Evolutionary conservation across 2,797 vertebrate species (phyloP).

Genomic region (Danionella dracula): DNA sequence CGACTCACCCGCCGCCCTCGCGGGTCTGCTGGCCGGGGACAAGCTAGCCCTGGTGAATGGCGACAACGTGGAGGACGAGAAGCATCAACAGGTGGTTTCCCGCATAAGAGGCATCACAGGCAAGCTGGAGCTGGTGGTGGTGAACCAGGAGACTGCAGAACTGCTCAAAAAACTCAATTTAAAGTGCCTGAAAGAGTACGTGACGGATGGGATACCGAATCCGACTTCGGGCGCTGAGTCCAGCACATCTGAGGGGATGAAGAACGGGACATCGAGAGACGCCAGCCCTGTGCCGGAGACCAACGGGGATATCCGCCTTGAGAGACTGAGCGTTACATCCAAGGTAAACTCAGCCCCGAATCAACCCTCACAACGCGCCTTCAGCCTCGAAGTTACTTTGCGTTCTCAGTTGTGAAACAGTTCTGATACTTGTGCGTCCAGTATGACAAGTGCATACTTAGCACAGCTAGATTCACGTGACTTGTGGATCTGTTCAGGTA

Average conservation of each 20-base stretch:
- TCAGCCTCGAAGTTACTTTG: too few relatives aligned
- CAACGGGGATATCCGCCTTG: slow-evolving; percentile 59
- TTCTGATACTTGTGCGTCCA: too few relatives aligned
- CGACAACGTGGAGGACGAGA: slow-evolving; percentile 87
- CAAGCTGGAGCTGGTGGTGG: slow-evolving; percentile 81
- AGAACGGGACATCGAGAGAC: slow-evolving; percentile 57
- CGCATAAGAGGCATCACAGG: slow-evolving; percentile 78
- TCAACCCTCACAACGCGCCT: too few relatives aligned
- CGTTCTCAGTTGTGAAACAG: too few relatives aligned
- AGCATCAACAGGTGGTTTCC: slow-evolving; percentile 93
- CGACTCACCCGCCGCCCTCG: slow-evolving; percentile 80
- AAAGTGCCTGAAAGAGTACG: slow-evolving; percentile 67
- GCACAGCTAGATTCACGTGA: too few relatives aligned
- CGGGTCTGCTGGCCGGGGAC: slow-evolving; percentile 88
- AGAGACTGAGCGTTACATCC: slow-evolving; percentile 57
- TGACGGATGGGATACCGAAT: slow-evolving; percentile 63
- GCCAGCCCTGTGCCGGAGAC: slow-evolving; percentile 55
- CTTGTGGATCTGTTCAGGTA: too few relatives aligned
- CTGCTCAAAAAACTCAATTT: slow-evolving; percentile 68
- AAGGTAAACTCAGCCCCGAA: slow-evolving; percentile 38
- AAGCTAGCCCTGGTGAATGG: slow-evolving; percentile 86
- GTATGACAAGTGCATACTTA: too few relatives aligned
- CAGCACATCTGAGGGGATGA: slow-evolving; percentile 44
- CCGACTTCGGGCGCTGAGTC: slow-evolving; percentile 45
- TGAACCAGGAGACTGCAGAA: slow-evolving; percentile 78